phyloP scores from a whole-genome alignment of 2,797 vertebrate species.

The Podarcis lilfordi region DNA sequence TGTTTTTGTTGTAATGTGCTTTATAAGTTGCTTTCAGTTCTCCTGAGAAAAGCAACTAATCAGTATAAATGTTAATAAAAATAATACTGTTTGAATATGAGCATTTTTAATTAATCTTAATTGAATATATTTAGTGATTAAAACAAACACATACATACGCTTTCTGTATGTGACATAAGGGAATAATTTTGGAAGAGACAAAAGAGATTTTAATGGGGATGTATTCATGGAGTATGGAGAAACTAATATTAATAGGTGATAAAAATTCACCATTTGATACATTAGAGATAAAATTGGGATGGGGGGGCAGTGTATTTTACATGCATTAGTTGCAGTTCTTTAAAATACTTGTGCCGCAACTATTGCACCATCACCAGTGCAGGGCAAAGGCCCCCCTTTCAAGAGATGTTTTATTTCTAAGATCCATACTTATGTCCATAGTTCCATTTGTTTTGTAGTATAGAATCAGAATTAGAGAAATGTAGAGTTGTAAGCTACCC shows the following conservation, averaged over 20 bases:
- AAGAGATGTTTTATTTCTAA: neutral
- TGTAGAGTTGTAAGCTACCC: no score
- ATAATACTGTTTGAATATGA: neutral
- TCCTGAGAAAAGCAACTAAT: no score
- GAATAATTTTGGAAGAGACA: neutral
- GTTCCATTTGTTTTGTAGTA: no score
- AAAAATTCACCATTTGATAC: neutral
- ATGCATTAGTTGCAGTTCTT: no score
- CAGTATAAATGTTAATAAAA: no score
- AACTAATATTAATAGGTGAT: neutral
- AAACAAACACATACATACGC: neutral
- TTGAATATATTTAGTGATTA: slow-evolving; percentile 24
- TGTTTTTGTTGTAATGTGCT: no score
- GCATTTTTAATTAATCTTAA: neutral
- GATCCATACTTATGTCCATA: neutral
- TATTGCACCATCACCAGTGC: neutral
- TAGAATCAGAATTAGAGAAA: no score
- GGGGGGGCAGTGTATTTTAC: no score
- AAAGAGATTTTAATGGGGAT: neutral
- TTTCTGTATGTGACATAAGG: slow-evolving; percentile 20
- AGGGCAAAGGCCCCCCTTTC: neutral
- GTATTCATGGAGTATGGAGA: neutral
- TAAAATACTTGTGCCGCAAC: neutral
- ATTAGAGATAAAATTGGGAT: neutral
- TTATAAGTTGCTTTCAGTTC: no score